Base-by-base conservation (phyloP, 2,888 invertebrate genomes). In the Synanthedon andrenaeformis region DNA sequence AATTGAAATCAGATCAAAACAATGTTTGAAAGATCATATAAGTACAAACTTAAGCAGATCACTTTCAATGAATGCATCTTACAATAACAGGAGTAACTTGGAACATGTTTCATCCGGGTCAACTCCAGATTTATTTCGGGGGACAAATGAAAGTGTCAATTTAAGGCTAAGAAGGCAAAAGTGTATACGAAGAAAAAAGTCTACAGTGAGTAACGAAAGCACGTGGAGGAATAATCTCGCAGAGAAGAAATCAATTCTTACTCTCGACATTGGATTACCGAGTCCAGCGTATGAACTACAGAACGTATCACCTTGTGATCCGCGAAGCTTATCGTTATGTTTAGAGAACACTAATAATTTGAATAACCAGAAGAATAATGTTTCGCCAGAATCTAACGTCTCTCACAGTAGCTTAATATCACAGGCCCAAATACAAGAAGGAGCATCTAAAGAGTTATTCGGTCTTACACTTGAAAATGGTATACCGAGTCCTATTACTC, bases 181-280 rank as follows among this genome's bases (percentile, higher is more conserved):
- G 60, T 90, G 91, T 62, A 89, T 91, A 13, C 75, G 91, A 3
- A 80, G 90, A 57, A 87, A 89, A 60, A 89, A 88, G 58, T 85
- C 83, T 2, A 83, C 82, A 12, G 74, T 79, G 0, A 85, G 84
- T 54, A 83, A 80, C 41, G 84, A 85, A 52, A 85, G 82, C 56
- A 64, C 73, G 51, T 76, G 72, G 64, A 78, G 73, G 58, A 69
- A 64, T 13, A 76, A 71, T 58, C 68, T 64, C 54, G 51, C 53
- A 8, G 70, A 74, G 54, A 54, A 63, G 1, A 82, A 80, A 64
- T 72, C 74, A 5, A 68, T 82, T 14, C 69, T 82, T 1, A 82
- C 87, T 0, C 65, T 86, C 45, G 82, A 88, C 65, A 79, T 83
- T 59, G 85, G 80, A 11, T 73, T 88, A 55, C 88, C 88, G 3